Evolutionary conservation across 2,113 vertebrate species (phyloP).

Genomic region (Ctenomys sociabilis): DNA sequence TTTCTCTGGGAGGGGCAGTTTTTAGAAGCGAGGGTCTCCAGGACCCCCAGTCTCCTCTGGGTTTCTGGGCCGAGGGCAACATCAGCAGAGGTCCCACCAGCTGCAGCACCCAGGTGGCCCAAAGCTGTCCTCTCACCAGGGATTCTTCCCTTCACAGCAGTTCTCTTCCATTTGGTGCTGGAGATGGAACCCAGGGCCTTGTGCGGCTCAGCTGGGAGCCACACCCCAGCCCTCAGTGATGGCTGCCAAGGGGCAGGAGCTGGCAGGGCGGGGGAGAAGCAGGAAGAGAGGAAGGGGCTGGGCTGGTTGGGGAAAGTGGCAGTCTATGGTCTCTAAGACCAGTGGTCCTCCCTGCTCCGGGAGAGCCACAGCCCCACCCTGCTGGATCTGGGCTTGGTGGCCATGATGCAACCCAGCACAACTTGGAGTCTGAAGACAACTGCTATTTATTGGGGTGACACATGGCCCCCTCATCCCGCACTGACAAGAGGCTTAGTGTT

Average conservation of each 20-base stretch:
- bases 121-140: not conserved
- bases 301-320: not conserved
- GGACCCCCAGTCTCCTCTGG: not conserved
- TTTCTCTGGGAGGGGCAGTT: not conserved
- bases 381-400: not conserved
- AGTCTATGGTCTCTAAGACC: not conserved
- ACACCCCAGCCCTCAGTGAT: not conserved
- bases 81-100: not conserved
- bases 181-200: not conserved
- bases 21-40: not conserved
- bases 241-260: not conserved
- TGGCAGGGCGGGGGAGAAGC: not conserved
- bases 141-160: not conserved
- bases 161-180: not conserved
- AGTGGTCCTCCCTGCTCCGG: not conserved
- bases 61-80: not conserved
- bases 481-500: not conserved
- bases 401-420: not conserved
- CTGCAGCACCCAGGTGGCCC: not conserved
- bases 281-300: not conserved
- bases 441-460: slow-evolving; percentile 49
- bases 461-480: not conserved
- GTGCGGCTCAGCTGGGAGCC: not conserved
- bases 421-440: not conserved
- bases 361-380: not conserved